A percentile compares a stretch with the other conserved stretches of the same genome.
Conservation (phyloP, 2,113 vertebrate genomes). For the Nansenia antarctica region DNA sequence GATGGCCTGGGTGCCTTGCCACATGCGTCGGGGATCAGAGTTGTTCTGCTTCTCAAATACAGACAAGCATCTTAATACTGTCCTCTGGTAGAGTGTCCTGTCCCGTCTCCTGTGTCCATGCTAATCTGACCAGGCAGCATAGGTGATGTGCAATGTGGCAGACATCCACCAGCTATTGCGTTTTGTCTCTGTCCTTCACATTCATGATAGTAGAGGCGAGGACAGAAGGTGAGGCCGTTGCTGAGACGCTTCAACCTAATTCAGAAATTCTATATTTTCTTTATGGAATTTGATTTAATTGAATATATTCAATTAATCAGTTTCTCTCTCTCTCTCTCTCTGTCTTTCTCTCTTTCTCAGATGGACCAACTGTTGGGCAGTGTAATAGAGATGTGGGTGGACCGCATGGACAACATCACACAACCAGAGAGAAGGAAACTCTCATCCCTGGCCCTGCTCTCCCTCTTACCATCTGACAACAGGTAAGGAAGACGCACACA, state of each 20-base stretch:
- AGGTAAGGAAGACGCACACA: slow-evolving; percentile 68
- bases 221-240: background rate
- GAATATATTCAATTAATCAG: too few relatives aligned
- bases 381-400: slow-evolving; percentile 98
- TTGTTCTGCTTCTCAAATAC: too few relatives aligned
- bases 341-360: slow-evolving; percentile 59
- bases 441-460: slow-evolving; percentile 91
- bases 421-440: slow-evolving; percentile 97
- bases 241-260: background rate
- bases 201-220: background rate
- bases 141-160: background rate
- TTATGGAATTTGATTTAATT: too few relatives aligned
- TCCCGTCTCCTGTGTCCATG: background rate
- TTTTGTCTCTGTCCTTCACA: background rate
- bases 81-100: too few relatives aligned
- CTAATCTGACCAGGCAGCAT: background rate
- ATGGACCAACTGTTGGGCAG: slow-evolving; percentile 88
- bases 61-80: background rate
- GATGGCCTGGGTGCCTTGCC: too few relatives aligned
- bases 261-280: too few relatives aligned
- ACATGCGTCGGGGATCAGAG: too few relatives aligned
- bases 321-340: background rate
- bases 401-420: slow-evolving; percentile 98
- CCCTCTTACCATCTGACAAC: slow-evolving; percentile 90
- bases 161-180: background rate